These are phyloP conservation scores for Neolamprologus sp. DNA, from an alignment of 2,113 vertebrate genomes.

Conservation along the genomic window DNA sequence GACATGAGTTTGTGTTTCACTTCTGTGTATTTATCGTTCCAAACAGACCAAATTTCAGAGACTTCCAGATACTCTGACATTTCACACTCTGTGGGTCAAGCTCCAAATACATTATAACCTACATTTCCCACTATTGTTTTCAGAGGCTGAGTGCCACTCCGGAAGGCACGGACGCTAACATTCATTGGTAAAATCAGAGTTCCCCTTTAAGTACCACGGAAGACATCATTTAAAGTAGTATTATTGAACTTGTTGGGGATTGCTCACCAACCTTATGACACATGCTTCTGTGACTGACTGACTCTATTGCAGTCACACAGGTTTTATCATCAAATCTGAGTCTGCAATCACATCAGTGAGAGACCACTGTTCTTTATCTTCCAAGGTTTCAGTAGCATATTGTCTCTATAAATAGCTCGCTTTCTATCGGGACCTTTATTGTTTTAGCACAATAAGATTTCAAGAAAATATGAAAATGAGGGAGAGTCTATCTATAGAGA, in stretches of 20 bases:
- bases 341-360: background rate
- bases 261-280: background rate
- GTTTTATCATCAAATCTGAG: background rate
- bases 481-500: background rate
- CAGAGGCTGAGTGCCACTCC: background rate
- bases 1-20: background rate
- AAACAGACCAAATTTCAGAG: background rate
- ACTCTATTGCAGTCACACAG: background rate
- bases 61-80: background rate
- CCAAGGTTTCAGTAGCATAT: background rate
- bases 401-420: background rate
- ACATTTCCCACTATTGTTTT: background rate
- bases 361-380: background rate
- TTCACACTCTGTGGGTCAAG: background rate
- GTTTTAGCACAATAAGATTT: background rate
- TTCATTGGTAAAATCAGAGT: background rate
- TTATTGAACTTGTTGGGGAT: background rate
- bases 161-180: background rate
- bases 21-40: background rate
- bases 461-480: constrained; percentile 32
- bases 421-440: background rate
- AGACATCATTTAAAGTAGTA: background rate
- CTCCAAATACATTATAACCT: background rate
- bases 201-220: background rate
- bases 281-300: background rate